A percentile compares a stretch with the other conserved stretches of the same genome.
These are phyloP conservation scores for Timema podura DNA, from an alignment of 2,888 invertebrate species.

Conservation along the genomic window DNA sequence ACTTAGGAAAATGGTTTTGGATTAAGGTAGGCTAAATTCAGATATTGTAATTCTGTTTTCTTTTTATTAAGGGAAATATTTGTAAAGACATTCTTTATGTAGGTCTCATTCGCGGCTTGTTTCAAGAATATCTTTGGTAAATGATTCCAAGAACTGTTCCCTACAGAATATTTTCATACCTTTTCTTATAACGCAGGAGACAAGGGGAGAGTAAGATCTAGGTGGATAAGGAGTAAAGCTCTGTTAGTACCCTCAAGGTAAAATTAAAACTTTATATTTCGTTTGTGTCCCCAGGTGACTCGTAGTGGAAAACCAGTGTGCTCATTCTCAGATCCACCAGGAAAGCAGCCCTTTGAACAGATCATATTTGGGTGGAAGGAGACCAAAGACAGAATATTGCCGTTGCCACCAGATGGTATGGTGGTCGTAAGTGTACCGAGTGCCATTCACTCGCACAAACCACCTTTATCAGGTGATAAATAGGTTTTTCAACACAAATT, in stretches of 20 bases:
- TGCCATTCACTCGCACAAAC: slow-evolving; percentile 92
- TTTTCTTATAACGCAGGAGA: background rate
- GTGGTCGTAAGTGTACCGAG: slow-evolving; percentile 82
- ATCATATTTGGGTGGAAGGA: slow-evolving; percentile 57
- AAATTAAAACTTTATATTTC: background rate
- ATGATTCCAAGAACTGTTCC: slow-evolving; percentile 10
- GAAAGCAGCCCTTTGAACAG: slow-evolving; percentile 87
- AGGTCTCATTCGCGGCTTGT: too few species aligned
- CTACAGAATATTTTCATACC: slow-evolving; percentile 10
- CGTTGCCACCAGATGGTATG: slow-evolving; percentile 46
- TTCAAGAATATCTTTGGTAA: background rate
- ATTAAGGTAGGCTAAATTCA: slow-evolving; percentile 58
- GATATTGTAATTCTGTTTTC: too few species aligned
- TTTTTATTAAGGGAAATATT: too few species aligned
- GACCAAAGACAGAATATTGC: slow-evolving; percentile 24
- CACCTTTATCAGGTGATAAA: slow-evolving; percentile 65
- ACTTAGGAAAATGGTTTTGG: slow-evolving; percentile 81
- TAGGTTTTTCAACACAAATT: too few species aligned
- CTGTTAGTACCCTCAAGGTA: background rate
- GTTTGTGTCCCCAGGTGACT: slow-evolving; percentile 53
- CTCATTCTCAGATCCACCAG: slow-evolving; percentile 58
- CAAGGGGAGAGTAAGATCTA: background rate
- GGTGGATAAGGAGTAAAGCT: background rate
- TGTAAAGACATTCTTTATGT: too few species aligned
- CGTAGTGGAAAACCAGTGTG: slow-evolving; percentile 63